Base-by-base conservation (phyloP, 2,113 vertebrate genomes). In the Equus przewalskii region DNA sequence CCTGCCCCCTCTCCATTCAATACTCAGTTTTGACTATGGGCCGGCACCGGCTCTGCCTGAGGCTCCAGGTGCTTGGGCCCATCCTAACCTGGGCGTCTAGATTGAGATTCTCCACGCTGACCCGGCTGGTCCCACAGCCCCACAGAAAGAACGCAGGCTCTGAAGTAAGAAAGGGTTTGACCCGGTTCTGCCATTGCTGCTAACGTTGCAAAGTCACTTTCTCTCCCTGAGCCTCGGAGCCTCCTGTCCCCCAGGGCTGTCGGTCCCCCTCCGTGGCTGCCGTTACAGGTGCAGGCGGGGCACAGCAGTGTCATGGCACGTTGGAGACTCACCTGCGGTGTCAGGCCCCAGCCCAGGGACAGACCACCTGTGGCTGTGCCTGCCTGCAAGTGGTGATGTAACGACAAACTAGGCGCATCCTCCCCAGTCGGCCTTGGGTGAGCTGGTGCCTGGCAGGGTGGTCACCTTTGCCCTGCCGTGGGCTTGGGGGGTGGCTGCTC, bases 241-340 rank as follows among this genome's bases (percentile, higher is more conserved):
- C 76, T 41, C 49, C 49, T 14, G 0, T 65, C 16, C 0, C 5
- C 21, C 4, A 1, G 9, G 54, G 9, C 2, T 69, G 22, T 26
- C 2, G 3, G 30, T 3, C 62, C 69, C 8, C 44, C 19, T 5
- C 78, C 0, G 1, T 18, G n/a, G 41, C 51, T 16, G 5, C 51
- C 7, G 6, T 36, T 9, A 13, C 49, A n/a, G 49, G 7, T 21
- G 6, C 4, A 0, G 13, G 41, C 16, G 3, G 0, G 30, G 33
- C 8, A 2, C 54, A 6, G 18, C 41, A 6, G 6, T 10, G 4
- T 26, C 21, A 0, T 8, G 22, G 24, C 4, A 1, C 19, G 1
- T 28, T 3, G 49, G 60, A 21, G 10, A 49, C 51, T 85, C 79
- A 2, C 28, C 21, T 26, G 26, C 1, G 26, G 6, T 7, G 1